Percentiles rank a stretch among this genome's conserved stretches.
These are phyloP conservation scores for Falco novaeseelandiae DNA, from an alignment of 2,797 vertebrate species.

Conservation along the genomic window DNA sequence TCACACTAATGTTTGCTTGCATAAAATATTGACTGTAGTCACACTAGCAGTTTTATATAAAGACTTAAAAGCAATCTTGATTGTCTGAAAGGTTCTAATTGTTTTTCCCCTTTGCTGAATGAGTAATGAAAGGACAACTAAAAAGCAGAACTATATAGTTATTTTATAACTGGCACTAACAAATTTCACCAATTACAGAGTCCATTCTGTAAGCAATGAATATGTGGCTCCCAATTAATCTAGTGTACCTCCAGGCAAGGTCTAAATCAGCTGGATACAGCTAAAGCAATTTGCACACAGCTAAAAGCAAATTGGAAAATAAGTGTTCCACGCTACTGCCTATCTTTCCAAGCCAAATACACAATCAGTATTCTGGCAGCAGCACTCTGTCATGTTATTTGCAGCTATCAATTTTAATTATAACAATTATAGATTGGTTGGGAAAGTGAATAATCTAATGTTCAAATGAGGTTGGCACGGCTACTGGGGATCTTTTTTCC, in stretches of 20 bases:
- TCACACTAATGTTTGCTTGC: conserved; percentile 59
- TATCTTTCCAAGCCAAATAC: conserved; percentile 83
- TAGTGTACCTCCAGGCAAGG: conserved; percentile 85
- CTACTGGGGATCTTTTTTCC: conserved; percentile 13
- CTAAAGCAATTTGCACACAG: conserved; percentile 87
- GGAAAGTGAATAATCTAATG: conserved; percentile 82
- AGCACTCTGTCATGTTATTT: conserved; percentile 82
- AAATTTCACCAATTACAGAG: conserved; percentile 84
- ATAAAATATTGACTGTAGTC: conserved; percentile 69
- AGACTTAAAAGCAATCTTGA: conserved; percentile 62
- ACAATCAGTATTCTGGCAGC: conserved; percentile 84
- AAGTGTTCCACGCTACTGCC: conserved; percentile 81
- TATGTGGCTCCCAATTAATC: conserved; percentile 85
- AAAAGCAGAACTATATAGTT: conserved; percentile 79
- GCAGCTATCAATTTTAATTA: conserved; percentile 89
- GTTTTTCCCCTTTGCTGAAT: conserved; percentile 55
- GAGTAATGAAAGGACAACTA: conserved; percentile 73
- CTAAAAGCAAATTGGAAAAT: conserved; percentile 88
- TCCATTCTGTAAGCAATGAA: conserved; percentile 86
- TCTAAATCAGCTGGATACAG: conserved; percentile 87
- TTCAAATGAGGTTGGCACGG: conserved; percentile 57
- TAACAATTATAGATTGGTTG: conserved; percentile 86
- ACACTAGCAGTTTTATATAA: conserved; percentile 41
- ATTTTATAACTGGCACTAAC: conserved; percentile 87
- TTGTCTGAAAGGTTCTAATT: conserved; percentile 71